Percentiles rank a stretch among this genome's conserved stretches.
Conservation (phyloP, 2,113 vertebrate species). For the Ellobius talpinus region DNA sequence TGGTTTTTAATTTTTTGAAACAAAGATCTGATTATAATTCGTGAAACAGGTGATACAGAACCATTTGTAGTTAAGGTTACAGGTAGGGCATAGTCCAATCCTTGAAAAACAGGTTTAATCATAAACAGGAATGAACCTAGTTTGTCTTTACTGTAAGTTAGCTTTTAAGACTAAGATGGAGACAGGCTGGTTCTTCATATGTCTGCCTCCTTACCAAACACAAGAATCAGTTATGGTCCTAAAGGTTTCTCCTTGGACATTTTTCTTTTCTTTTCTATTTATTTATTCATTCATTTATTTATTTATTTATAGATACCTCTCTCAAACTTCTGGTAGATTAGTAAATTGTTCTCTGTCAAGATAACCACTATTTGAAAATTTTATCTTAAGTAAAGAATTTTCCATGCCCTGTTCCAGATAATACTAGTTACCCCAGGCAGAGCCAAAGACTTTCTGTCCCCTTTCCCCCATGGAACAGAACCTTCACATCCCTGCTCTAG, state of each 20-base stretch:
- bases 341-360: background rate
- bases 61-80: background rate
- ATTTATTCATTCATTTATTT: too few relatives aligned
- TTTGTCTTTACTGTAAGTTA: background rate
- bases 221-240: background rate
- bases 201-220: background rate
- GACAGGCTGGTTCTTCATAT: rapidly evolving
- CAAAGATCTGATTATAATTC: background rate
- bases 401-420: background rate
- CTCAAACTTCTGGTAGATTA: too few relatives aligned
- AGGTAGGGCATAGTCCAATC: background rate
- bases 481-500: background rate
- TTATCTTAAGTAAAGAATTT: background rate
- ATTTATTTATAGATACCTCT: too few relatives aligned
- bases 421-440: background rate
- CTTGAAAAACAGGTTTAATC: background rate
- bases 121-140: background rate
- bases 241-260: background rate
- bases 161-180: background rate
- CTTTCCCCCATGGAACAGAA: background rate
- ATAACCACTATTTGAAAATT: background rate
- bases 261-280: background rate
- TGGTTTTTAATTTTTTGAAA: background rate
- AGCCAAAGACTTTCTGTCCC: background rate
- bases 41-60: background rate